Evolutionary conservation across 2,113 vertebrate genomes (phyloP).

Genomic region (Bubo bubo): DNA sequence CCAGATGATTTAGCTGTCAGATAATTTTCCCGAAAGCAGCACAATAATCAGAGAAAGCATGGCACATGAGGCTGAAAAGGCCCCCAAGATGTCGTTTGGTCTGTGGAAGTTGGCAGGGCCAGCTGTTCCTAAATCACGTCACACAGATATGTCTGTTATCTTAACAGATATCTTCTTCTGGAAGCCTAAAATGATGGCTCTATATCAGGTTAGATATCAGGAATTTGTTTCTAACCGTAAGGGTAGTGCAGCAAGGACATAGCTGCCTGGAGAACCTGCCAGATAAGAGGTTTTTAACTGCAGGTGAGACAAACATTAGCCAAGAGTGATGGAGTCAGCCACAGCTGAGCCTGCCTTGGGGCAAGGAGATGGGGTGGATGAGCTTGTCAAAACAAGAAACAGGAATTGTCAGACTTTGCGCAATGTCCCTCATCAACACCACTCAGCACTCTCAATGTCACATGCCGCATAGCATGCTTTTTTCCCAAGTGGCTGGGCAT

Average conservation of each 20-base stretch:
- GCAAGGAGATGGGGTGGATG: neutral
- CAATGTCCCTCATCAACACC: neutral
- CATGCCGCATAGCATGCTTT: accelerated
- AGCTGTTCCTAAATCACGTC: neutral
- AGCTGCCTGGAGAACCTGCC: neutral
- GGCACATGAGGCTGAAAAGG: neutral
- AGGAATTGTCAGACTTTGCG: neutral
- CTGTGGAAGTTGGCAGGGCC: neutral
- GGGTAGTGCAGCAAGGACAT: neutral
- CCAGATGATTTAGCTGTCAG: neutral
- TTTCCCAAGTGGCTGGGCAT: neutral
- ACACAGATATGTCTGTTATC: neutral
- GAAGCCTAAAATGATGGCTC: neutral
- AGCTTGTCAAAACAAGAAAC: neutral
- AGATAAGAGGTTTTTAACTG: neutral
- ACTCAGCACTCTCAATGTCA: accelerated
- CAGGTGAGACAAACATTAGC: neutral
- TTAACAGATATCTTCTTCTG: neutral
- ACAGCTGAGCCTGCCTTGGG: neutral
- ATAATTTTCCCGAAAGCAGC: neutral
- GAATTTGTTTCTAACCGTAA: neutral
- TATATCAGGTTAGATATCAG: neutral
- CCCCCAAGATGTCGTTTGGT: accelerated
- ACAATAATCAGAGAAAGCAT: neutral
- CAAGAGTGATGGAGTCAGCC: neutral